Percentiles rank a stretch among this genome's conserved stretches.
These are phyloP conservation scores for Rambutsinella grinnellia DNA, from an alignment of 2,888 invertebrate species.

Conservation along the genomic window DNA sequence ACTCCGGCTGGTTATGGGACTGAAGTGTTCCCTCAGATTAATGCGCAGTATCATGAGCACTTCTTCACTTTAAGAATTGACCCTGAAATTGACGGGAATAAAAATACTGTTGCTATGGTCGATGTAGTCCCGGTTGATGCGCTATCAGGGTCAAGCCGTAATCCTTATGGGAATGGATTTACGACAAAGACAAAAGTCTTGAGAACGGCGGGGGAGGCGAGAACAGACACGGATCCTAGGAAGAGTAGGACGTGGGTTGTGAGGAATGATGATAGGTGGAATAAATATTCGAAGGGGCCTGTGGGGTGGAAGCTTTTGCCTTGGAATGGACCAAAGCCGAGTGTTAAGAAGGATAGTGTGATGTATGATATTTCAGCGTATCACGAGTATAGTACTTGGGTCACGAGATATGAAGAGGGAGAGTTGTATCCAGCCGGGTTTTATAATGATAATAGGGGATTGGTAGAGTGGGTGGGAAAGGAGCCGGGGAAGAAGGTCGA, in stretches of 20 bases:
- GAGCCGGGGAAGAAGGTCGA: not conserved
- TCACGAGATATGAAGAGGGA: conserved; percentile 35
- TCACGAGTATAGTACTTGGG: conserved; percentile 40
- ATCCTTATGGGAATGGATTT: conserved; percentile 45
- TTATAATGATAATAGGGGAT: no score
- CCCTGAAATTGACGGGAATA: conserved; percentile 18
- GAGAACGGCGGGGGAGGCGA: conserved; percentile 6
- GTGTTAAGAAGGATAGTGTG: conserved; percentile 18
- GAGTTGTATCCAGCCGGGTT: conserved; percentile 35
- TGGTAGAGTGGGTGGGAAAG: conserved; percentile 9
- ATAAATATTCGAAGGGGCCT: conserved; percentile 7
- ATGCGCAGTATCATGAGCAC: conserved; percentile 24
- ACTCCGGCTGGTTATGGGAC: not conserved
- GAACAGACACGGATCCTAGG: conserved; percentile 5
- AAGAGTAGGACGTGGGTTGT: conserved; percentile 24
- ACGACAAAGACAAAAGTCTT: conserved; percentile 3
- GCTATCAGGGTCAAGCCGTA: conserved; percentile 17
- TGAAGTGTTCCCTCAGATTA: not conserved
- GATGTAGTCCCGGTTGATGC: conserved; percentile 23
- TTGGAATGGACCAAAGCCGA: not conserved
- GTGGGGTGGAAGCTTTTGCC: conserved; percentile 40
- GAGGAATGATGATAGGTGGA: not conserved
- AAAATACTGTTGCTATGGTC: conserved; percentile 7
- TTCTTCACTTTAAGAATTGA: conserved; percentile 13
- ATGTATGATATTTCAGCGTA: conserved; percentile 19